A percentile compares a stretch with the other conserved stretches of the same genome.
These are phyloP conservation scores for Eupithecia tripunctaria DNA, from an alignment of 2,888 invertebrate species.

Conservation along the genomic window DNA sequence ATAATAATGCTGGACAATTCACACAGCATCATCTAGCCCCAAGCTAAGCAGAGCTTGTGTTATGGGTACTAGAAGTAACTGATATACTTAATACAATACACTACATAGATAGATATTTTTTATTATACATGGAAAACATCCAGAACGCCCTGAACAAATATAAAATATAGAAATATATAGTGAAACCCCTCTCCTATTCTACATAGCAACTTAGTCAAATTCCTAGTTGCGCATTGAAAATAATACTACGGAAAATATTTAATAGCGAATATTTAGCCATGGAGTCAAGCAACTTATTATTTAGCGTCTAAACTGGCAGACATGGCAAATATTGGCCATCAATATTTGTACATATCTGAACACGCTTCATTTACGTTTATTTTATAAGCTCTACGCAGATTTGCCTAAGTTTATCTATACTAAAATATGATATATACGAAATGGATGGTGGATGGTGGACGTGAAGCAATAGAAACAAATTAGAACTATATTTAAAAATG, in stretches of 20 bases:
- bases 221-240: conserved; percentile 9
- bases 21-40: too few species aligned
- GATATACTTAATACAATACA: too few species aligned
- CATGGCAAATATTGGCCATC: conserved; percentile 70
- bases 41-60: too few species aligned
- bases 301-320: conserved; percentile 67
- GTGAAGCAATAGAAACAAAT: too few species aligned
- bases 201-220: conserved; percentile 17
- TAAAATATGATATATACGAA: too few species aligned
- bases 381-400: conserved; percentile 11
- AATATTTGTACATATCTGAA: conserved; percentile 77
- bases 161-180: background rate
- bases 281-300: conserved; percentile 60
- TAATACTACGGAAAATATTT: conserved; percentile 53
- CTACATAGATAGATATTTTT: too few species aligned
- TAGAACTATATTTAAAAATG: too few species aligned
- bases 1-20: too few species aligned
- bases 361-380: conserved; percentile 5
- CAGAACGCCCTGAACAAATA: too few species aligned
- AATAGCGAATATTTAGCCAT: conserved; percentile 55
- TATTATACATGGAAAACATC: too few species aligned
- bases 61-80: too few species aligned
- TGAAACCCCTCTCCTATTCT: background rate
- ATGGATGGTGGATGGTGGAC: too few species aligned
- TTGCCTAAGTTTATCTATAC: background rate